phyloP scores from a whole-genome alignment of 2,797 vertebrate species.

The Thaleichthys pacificus region DNA sequence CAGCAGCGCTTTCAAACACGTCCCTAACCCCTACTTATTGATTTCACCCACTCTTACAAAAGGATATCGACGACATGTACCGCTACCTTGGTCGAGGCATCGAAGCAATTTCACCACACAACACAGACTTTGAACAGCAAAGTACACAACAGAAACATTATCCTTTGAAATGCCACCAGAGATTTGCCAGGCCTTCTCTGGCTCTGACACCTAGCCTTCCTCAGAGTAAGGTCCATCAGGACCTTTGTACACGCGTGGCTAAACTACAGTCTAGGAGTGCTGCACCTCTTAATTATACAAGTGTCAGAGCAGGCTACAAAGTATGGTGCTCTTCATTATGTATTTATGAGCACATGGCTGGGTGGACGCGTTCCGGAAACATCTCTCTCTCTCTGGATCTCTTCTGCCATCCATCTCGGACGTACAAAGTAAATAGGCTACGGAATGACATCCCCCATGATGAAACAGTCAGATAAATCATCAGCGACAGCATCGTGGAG shows the following conservation, averaged over 20 bases:
- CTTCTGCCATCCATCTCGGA: conserved; percentile 24
- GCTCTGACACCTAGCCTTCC: background rate
- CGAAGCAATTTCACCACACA: background rate
- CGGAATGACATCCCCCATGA: conserved; percentile 7
- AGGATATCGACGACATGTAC: background rate
- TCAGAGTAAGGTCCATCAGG: conserved; percentile 24
- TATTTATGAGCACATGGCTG: conserved; percentile 42
- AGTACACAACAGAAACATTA: background rate
- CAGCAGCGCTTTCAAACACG: too few relatives aligned
- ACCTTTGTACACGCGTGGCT: conserved; percentile 34
- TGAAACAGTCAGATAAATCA: background rate
- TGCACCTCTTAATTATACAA: conserved; percentile 45
- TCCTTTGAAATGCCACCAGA: background rate
- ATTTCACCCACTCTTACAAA: background rate
- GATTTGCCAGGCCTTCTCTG: background rate
- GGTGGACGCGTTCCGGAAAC: conserved; percentile 28
- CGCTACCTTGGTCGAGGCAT: background rate
- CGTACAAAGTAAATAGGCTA: conserved; percentile 29
- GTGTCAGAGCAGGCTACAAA: conserved; percentile 37
- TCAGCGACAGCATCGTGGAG: background rate
- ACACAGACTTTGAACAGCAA: background rate
- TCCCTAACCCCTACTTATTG: too few relatives aligned
- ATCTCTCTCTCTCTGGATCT: conserved; percentile 10
- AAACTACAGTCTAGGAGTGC: conserved; percentile 27
- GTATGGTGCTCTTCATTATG: conserved; percentile 31